Evolutionary conservation across 1,140 invertebrate genomes (phyloP), one percentile per base, ranked within the genome.

Genomic region (Wasmannia auropunctata): DNA sequence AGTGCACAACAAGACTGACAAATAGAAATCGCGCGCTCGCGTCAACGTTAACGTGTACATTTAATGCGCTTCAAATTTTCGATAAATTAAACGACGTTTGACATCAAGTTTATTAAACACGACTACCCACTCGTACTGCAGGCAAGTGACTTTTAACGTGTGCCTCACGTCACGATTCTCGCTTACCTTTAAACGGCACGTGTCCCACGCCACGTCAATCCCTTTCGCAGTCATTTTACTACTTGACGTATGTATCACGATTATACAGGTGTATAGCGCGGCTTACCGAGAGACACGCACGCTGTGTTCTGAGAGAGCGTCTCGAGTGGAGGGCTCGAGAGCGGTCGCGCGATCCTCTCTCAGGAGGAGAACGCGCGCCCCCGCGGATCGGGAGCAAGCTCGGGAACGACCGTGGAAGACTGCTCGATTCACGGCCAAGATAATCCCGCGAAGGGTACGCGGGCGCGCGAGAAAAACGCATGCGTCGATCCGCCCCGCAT

Each of bases 361-460:
- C 49, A 16, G 16, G 31, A n/a, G 49, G 49, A 56, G 28, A 34
- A 49, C 62, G 22, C 10, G 80, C 81, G 10, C 34, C 70, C 81
- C 19, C 81, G 72, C 43, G 76, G 63, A 54, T 58, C 81, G 67
- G 49, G 67, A 65, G 37, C 76, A 54, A 76, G 75, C 76, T 49
- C 25, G 60, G 72, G 22, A 60, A 81, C 58, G 88, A 58, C 81
- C 77, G 87, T 84, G 31, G 81, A 88, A 80, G 88, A 90, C 84
- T 90, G 88, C 63, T 70, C 76, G 88, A 77, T 88, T 88, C 85
- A 86, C 77, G 88, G 88, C 88, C 88, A 90, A 90, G 87, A 88
- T 90, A 89, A 77, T 84, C 86, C 65, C 85, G 70, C 85, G 72
- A 84, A 87, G 87, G 87, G 87, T 83, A 69, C 69, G 76, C 75